Evolutionary conservation across 92 coral and sea anemone species (phyloP), one percentile per base, ranked within the genome.

Genomic region (Actinostola sp.): DNA sequence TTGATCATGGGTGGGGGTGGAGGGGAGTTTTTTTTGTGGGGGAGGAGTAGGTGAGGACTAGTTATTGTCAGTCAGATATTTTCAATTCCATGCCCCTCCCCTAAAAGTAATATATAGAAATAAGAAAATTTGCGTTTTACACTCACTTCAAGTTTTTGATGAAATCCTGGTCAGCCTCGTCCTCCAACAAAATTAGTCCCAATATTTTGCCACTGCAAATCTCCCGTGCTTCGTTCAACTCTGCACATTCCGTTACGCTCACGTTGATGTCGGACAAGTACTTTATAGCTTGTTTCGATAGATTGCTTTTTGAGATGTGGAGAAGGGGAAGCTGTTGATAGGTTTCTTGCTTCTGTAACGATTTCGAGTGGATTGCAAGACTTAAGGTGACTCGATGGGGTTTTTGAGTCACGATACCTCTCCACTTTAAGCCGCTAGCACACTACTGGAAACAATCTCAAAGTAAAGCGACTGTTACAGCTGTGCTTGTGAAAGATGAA

Each of bases 91-190:
- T 36, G 45, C 31, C 0, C 15, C 17, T 56, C 26, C 1, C 19
- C 50, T 62, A 30, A n/a, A n/a, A n/a, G 2, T 15, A 11, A 32
- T 23, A 33, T 33, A 30, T 44, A 21, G 43, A 14, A 62, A 29
- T 3, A 60, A 60, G 28, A 33, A 60, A 28, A 59, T 31, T 15
- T 8, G 16, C 10, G 19, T 1, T n/a, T 3, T n/a, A 20, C 19
- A 54, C 66, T 50, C 64, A 75, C 81, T 75, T 75, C 57, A 75
- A 33, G 51, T 64, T 63, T 12, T 30, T 64, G 55, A 75, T 21
- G 17, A 75, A 75, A 52, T 50, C 72, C 20, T 64, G 19, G 53
- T 75, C 71, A 17, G 45, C 48, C 2, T 53, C 35, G 23, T 42
- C 72, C 19, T 75, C 81, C 73, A 75, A 16, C 21, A 75, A 26